Evolutionary conservation across 1,140 invertebrate species (phyloP).

Genomic region (Varroa destructor): DNA sequence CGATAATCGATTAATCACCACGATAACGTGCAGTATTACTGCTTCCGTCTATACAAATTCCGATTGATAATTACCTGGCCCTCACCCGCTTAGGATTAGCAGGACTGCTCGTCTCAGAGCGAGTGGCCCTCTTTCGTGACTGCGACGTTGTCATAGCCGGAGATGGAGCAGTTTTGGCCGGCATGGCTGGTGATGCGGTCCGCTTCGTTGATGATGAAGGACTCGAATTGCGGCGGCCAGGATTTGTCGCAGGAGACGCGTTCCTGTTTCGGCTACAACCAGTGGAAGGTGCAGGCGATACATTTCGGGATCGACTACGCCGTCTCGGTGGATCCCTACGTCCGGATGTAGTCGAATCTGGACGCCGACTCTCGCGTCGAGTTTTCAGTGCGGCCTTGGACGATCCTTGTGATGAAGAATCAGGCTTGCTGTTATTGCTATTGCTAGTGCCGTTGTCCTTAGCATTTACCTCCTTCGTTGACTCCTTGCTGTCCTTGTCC

Average conservation of each 20-base stretch:
- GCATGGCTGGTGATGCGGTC: conserved; percentile 2
- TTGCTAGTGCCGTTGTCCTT: too few species aligned
- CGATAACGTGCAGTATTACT: too few species aligned
- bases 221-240: conserved; percentile 4
- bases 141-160: not conserved
- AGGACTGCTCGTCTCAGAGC: conserved; percentile 19
- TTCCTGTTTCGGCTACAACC: not conserved
- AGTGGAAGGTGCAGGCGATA: conserved; percentile 7
- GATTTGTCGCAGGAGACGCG: conserved; percentile 7
- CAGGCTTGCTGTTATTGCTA: too few species aligned
- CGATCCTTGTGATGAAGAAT: not conserved
- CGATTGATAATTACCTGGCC: too few species aligned
- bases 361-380: not conserved
- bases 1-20: too few species aligned
- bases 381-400: not conserved
- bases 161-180: not conserved
- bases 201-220: not conserved
- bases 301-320: conserved; percentile 3
- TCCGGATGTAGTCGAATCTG: not conserved
- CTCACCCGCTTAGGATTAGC: not conserved
- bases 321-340: not conserved
- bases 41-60: too few species aligned
- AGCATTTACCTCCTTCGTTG: too few species aligned
- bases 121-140: not conserved
- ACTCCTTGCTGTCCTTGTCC: not conserved